Conservation (phyloP, 92 coral and sea anemone genomes). For the Phenganax subtilis region DNA sequence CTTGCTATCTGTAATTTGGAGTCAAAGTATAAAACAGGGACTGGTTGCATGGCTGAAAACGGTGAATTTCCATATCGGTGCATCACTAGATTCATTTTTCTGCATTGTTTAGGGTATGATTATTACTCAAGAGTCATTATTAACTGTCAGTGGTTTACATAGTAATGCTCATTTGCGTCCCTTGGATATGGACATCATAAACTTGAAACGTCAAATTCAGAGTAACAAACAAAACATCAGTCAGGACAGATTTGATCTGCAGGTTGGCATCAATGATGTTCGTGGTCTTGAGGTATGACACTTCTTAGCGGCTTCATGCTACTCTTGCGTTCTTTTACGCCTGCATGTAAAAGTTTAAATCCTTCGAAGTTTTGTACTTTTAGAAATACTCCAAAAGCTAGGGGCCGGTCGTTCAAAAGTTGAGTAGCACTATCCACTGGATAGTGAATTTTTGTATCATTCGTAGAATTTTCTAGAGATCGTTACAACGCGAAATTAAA, state of each 20-base stretch:
- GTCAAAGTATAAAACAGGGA: too few species aligned
- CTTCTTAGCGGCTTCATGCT: too few species aligned
- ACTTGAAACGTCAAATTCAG: slow-evolving; percentile 92
- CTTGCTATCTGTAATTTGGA: neutral
- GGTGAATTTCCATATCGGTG: neutral
- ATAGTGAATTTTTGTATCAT: too few species aligned
- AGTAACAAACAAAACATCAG: slow-evolving; percentile 82
- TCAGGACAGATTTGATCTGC: slow-evolving; percentile 74
- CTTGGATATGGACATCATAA: slow-evolving; percentile 76
- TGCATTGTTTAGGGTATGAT: slow-evolving; percentile 73
- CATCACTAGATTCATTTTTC: neutral
- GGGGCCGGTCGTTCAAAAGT: too few species aligned
- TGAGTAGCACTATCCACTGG: too few species aligned
- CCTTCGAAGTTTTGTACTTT: too few species aligned
- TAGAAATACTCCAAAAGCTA: too few species aligned
- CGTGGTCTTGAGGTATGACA: slow-evolving; percentile 68
- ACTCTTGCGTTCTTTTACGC: neutral
- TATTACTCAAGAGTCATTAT: slow-evolving; percentile 72
- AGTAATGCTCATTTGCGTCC: slow-evolving; percentile 85
- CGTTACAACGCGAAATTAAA: too few species aligned
- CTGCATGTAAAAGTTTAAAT: too few species aligned
- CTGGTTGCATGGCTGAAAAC: too few species aligned
- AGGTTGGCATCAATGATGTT: slow-evolving; percentile 69
- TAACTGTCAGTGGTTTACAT: slow-evolving; percentile 72
- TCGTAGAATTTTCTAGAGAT: too few species aligned